Percentiles rank a stretch among this genome's conserved stretches.
phyloP scores from a whole-genome alignment of 2,888 invertebrate species.

The Epinotia nisella region DNA sequence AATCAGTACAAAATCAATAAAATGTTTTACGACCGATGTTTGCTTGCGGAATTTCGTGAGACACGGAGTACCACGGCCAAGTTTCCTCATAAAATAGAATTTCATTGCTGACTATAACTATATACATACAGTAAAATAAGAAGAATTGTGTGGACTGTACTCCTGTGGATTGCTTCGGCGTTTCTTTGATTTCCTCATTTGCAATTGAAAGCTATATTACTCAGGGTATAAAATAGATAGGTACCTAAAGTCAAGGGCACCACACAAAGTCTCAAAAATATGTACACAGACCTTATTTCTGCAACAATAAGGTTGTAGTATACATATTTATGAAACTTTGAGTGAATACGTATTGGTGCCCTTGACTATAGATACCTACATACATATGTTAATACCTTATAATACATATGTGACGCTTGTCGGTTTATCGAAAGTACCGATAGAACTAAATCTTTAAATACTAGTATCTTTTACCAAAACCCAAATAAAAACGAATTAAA shows the following conservation, averaged over 20 bases:
- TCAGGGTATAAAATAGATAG: neutral
- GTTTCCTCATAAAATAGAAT: constrained; percentile 5
- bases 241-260: too few relatives aligned
- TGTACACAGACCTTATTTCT: too few relatives aligned
- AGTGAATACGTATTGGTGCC: too few relatives aligned
- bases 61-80: constrained; percentile 6
- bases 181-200: neutral
- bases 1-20: constrained; percentile 37
- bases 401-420: neutral
- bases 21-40: constrained; percentile 23
- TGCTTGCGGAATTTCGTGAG: neutral
- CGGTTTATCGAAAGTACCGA: neutral
- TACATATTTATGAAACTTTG: too few relatives aligned
- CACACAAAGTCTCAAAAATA: too few relatives aligned
- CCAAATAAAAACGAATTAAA: neutral
- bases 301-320: too few relatives aligned
- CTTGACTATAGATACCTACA: too few relatives aligned
- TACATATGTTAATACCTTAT: too few relatives aligned
- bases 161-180: neutral
- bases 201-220: neutral
- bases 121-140: neutral
- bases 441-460: neutral
- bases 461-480: neutral
- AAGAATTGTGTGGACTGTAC: neutral
- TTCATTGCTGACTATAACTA: neutral